Conservation (phyloP, 2,113 vertebrate genomes). For the Piprites chloris region DNA sequence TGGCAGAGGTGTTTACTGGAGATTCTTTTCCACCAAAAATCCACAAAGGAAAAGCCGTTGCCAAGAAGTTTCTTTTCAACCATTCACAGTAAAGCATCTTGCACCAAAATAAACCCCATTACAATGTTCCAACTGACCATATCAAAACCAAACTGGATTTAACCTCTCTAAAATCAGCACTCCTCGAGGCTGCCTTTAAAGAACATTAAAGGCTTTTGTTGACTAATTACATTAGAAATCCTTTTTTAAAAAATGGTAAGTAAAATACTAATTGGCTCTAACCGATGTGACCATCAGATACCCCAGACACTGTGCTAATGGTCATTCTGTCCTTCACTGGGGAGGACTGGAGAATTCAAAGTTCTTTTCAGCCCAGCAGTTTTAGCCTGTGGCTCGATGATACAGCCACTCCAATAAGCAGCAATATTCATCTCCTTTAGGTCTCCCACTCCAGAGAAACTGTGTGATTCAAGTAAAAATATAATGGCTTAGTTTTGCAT, state of each 20-base stretch:
- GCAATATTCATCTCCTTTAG: neutral
- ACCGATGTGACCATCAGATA: neutral
- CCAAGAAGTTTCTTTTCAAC: constrained; percentile 22
- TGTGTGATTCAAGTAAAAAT: neutral
- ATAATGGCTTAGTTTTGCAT: neutral
- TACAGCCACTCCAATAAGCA: neutral
- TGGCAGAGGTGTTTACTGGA: constrained; percentile 46
- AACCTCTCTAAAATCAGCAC: constrained; percentile 8
- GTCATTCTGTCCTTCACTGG: neutral
- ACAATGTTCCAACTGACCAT: neutral
- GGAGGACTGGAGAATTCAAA: neutral
- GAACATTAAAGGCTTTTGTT: neutral
- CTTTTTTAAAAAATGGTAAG: neutral
- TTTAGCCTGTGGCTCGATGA: neutral
- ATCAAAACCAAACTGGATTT: neutral
- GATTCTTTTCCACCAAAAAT: neutral
- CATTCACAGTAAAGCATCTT: neutral
- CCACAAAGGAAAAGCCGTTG: constrained; percentile 42
- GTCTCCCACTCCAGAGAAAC: neutral
- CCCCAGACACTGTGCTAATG: neutral
- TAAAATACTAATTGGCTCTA: neutral
- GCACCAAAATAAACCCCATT: constrained; percentile 5
- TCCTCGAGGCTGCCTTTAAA: neutral
- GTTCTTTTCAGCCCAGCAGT: neutral
- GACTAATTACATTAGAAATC: neutral